Percentiles rank a stretch among this genome's conserved stretches.
These are phyloP conservation scores for Halcyon senegalensis DNA, from an alignment of 2,113 vertebrate genomes.

Conservation along the genomic window DNA sequence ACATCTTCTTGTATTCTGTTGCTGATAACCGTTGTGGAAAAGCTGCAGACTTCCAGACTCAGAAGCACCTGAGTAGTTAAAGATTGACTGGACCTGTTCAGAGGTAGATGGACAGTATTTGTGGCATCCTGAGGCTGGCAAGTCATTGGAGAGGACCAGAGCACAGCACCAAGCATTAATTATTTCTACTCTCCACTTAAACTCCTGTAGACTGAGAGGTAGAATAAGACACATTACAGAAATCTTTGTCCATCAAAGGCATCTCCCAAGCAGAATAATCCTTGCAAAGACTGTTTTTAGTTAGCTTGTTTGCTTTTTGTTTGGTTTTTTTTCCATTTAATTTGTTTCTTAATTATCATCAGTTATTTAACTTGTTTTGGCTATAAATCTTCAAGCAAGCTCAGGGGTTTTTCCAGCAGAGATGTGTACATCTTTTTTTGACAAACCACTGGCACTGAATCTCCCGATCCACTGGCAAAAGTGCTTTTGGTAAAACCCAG, in stretches of 20 bases:
- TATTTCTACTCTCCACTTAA: neutral
- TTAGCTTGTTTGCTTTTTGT: neutral
- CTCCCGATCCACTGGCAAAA: neutral
- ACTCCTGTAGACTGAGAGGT: neutral
- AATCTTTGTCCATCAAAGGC: neutral
- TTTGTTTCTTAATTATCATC: neutral
- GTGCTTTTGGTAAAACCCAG: neutral
- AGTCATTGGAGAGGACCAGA: neutral
- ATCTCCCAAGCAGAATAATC: neutral
- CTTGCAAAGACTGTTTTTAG: neutral
- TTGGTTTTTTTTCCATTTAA: neutral
- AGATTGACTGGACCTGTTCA: neutral
- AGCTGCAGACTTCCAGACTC: neutral
- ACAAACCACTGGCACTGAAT: neutral
- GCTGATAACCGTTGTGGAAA: neutral
- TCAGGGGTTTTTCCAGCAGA: neutral
- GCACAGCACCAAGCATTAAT: neutral
- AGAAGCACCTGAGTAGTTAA: neutral
- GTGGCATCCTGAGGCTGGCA: neutral
- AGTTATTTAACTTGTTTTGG: neutral
- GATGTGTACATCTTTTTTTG: neutral
- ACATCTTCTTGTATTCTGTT: neutral
- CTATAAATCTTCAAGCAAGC: neutral
- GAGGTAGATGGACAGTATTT: neutral
- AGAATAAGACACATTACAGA: neutral